Evolutionary conservation across 1,140 invertebrate genomes (phyloP), one percentile per base, ranked within the genome.

Genomic region (Zophobas atratus): DNA sequence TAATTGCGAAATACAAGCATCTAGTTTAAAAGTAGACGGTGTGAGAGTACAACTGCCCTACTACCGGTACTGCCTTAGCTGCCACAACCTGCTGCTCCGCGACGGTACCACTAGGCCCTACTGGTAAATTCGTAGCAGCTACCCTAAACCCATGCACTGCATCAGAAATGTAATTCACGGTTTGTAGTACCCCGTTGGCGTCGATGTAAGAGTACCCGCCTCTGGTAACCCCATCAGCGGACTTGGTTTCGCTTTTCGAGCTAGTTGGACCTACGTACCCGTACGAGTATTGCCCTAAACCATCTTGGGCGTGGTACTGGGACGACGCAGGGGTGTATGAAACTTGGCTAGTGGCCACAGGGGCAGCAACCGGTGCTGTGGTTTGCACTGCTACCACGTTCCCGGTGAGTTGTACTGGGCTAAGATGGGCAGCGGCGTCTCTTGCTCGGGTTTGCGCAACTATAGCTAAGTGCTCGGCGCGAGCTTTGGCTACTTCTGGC

Each of bases 161-260:
- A 87, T 93, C 92, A 43, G 92, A 89, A 36, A 92, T 88, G 84
- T 94, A 94, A 72, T 89, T 87, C 32, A 92, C 91, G 35, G 89
- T 90, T 84, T 93, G 92, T 1, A 92, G 81, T 35, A 92, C 84
- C 1, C 92, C 92, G 83, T 93, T 89, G 5, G 90, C 89, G 83
- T 94, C 93, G 33, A 94, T 87, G 82, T 94, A 94, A 72, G 91
- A 92, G 84, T 93, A 94, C 49, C 90, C 90, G 39, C 93, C 92
- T 38, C 89, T 89, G 2, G 92, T 92, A 38, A 91, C 88, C 2
- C 92, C 92, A 83, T 93, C 92, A 60, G 90, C 86, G 6, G 90
- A 88, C 76, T 90, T 89, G 1, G 89, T 87, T 86, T 94, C 92
- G 43, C 88, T 89, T 84, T 93, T 93, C 74, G 91, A 87, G 78